A percentile compares a stretch with the other conserved stretches of the same genome.
Conservation (phyloP, 2,113 vertebrate species). For the Nettapus auritus region DNA sequence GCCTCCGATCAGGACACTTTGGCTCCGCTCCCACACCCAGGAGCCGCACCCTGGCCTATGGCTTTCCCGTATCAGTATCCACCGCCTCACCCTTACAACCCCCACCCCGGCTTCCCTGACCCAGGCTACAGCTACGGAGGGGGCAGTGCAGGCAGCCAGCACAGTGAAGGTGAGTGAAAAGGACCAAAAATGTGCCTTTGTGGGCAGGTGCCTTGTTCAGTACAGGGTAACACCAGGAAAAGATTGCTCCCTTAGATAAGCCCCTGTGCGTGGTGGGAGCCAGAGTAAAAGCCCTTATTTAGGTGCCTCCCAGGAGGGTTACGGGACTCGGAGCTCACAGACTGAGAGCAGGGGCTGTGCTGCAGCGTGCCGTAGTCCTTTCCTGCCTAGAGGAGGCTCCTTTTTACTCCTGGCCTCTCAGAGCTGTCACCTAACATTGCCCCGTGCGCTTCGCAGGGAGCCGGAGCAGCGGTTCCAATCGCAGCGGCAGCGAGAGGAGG, state of each 20-base stretch:
- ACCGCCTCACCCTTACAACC: constrained; percentile 89
- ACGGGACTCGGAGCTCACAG: background rate
- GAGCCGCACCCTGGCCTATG: constrained; percentile 94
- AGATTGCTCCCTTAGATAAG: background rate
- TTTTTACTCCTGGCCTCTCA: background rate
- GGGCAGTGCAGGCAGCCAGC: constrained; percentile 87
- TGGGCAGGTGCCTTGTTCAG: background rate
- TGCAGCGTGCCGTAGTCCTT: rapidly evolving
- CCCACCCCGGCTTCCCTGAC: constrained; percentile 85
- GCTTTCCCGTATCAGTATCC: constrained; percentile 91
- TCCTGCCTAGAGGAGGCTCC: background rate
- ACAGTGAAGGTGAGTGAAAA: constrained; percentile 86
- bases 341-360: background rate
- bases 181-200: background rate
- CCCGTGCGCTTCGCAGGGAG: constrained; percentile 76
- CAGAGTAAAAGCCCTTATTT: background rate
- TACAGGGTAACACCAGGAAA: background rate
- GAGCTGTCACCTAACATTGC: background rate
- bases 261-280: background rate
- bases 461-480: constrained; percentile 91
- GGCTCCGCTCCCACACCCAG: constrained; percentile 92
- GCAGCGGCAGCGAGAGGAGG: constrained; percentile 83
- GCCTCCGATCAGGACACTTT: constrained; percentile 88
- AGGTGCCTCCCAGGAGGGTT: background rate
- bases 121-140: constrained; percentile 81